Conservation (phyloP, 2,113 vertebrate species). For the Colossoma macropomum region DNA sequence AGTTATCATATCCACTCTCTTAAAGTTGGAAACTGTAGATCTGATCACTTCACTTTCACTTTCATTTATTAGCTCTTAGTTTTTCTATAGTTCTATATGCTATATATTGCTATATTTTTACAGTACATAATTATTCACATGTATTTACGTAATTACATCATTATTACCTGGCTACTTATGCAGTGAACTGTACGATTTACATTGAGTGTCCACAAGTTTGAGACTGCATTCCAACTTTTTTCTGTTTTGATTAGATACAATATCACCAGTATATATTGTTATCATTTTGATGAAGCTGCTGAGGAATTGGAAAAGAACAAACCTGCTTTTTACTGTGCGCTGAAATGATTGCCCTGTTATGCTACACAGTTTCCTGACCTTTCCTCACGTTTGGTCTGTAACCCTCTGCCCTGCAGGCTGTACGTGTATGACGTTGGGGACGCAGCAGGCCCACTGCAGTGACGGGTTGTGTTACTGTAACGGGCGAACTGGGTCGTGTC, state of each 20-base stretch:
- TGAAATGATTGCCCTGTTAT: background rate
- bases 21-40: background rate
- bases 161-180: no score
- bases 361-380: background rate
- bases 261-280: no score
- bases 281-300: no score
- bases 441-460: constrained; percentile 69
- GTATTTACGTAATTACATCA: no score
- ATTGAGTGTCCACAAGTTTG: no score
- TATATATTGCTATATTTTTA: no score
- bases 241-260: no score
- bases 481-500: constrained; percentile 73
- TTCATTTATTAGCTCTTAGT: no score
- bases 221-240: no score
- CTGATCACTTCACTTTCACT: background rate
- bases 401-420: constrained; percentile 71
- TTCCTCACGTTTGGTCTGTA: background rate
- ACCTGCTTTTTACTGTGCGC: background rate
- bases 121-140: no score
- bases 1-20: background rate
- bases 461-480: constrained; percentile 76
- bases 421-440: constrained; percentile 80
- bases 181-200: no score
- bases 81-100: no score
- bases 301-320: background rate